Evolutionary conservation across 2,113 vertebrate genomes (phyloP).

Genomic region (Rhadina sibilatrix): DNA sequence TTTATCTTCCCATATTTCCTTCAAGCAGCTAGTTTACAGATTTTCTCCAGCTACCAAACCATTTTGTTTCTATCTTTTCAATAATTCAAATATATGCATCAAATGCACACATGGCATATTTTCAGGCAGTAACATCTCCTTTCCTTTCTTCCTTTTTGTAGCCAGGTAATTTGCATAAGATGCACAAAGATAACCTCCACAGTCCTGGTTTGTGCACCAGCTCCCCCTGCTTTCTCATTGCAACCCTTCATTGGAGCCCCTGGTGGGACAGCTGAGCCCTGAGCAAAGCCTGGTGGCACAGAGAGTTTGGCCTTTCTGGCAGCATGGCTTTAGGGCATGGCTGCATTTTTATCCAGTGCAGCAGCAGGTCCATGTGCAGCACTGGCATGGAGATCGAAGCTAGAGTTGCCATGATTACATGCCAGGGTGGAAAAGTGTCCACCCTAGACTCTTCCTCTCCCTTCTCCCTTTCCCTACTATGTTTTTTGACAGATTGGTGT

Average conservation of each 20-base stretch:
- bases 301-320: not conserved
- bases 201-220: not conserved
- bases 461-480: not conserved
- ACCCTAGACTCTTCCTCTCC: not conserved
- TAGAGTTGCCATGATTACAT: not conserved
- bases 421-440: not conserved
- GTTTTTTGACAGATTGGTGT: not conserved
- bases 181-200: not conserved
- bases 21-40: not conserved
- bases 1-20: not conserved
- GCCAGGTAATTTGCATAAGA: not conserved
- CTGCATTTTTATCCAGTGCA: not conserved
- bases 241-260: not conserved
- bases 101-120: not conserved
- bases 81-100: not conserved
- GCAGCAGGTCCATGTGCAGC: rapidly evolving
- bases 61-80: not conserved
- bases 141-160: not conserved
- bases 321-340: not conserved
- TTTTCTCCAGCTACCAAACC: not conserved
- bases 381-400: not conserved
- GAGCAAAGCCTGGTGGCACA: not conserved
- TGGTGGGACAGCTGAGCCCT: not conserved
- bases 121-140: not conserved
- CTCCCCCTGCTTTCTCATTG: not conserved